Base-by-base conservation (phyloP, 2,113 vertebrate genomes). In the Scomber colias region DNA sequence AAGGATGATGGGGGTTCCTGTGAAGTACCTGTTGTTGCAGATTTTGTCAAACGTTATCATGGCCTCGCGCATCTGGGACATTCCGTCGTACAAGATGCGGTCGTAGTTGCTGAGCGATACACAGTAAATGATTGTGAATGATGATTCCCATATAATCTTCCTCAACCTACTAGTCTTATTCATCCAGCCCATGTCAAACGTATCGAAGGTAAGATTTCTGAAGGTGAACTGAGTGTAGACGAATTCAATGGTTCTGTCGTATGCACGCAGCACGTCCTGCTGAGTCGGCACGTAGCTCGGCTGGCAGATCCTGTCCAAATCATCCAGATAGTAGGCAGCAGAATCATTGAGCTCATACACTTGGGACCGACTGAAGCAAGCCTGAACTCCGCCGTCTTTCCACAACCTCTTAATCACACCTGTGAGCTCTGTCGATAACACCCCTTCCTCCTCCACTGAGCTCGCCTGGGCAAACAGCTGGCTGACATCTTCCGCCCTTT, bases 21-120 rank as follows among this genome's bases (percentile, higher is more conserved):
- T 99, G 90, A 99, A 99, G 97, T 97, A 99, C 63, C 99, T 99
- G 95, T 99, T 99, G 95, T 99, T 99, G 92, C 98, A 99, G 87
- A 99, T 99, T 93, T 97, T 98, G 95, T 99, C 97, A 11, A 99
- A 99, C 16, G 99, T 95, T 88, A 99, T 99, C 98, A 99, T 99
- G 67, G 97, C 99, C 90, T 99, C 98, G 1, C 99, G 98, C 98
- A 99, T 99, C 21, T 97, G 98, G 88, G 99, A 99, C 76, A n/a
- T 99, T 97, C 90, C 35, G 3, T 99, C 98, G 0, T 97, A 98
- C 90, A 99, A 66, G 61, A 99, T 97, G 0, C 99, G 96, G 93
- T 99, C 98, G 3, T 99, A 99, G 85, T 99, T 98, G 3, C 98
- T 99, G 87, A 99, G 96, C 1, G 98, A 97, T 77, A 99, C 98